Conservation (phyloP, 30 jellyfish, hydroid and myxozoan species). For the Pseudorhiza aurosa region DNA sequence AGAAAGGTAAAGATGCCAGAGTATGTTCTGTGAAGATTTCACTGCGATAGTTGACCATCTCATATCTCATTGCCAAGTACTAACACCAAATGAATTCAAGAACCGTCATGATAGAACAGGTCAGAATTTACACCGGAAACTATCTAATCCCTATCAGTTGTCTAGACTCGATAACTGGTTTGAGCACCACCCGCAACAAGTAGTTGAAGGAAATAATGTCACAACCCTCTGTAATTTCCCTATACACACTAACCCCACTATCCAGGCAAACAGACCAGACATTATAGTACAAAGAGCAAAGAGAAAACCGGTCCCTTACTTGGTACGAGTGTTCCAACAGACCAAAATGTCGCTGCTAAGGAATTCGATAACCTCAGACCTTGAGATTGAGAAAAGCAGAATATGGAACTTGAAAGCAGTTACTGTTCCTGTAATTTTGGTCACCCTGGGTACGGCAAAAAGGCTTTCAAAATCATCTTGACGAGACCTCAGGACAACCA, state of each 20-base stretch:
- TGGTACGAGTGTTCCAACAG: constrained; percentile 45
- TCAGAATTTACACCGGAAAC: constrained; percentile 8
- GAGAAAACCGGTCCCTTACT: constrained; percentile 5
- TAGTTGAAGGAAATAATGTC: constrained; percentile 16
- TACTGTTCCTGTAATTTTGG: constrained; percentile 15
- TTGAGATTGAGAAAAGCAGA: neutral
- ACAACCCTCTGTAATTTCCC: constrained; percentile 28
- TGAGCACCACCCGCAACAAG: constrained; percentile 44
- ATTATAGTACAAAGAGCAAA: constrained; percentile 2
- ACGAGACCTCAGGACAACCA: constrained; percentile 24
- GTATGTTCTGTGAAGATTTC: too few relatives aligned
- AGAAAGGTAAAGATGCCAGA: constrained; percentile 17
- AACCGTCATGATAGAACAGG: constrained; percentile 17
- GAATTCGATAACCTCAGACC: constrained; percentile 25
- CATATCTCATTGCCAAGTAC: neutral
- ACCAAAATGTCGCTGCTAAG: constrained; percentile 15
- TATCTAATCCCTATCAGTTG: neutral
- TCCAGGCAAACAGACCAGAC: constrained; percentile 54
- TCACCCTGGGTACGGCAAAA: constrained; percentile 24
- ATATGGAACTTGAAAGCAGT: constrained; percentile 18
- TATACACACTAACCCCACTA: constrained; percentile 19
- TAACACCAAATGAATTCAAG: constrained; percentile 39
- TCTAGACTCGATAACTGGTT: constrained; percentile 2
- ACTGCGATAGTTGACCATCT: constrained; percentile 12
- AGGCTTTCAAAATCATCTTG: neutral